A percentile compares a stretch with the other conserved stretches of the same genome.
These are phyloP conservation scores for Gyrodactylus bullatarudis DNA, from an alignment of 1,140 invertebrate species.

Conservation along the genomic window DNA sequence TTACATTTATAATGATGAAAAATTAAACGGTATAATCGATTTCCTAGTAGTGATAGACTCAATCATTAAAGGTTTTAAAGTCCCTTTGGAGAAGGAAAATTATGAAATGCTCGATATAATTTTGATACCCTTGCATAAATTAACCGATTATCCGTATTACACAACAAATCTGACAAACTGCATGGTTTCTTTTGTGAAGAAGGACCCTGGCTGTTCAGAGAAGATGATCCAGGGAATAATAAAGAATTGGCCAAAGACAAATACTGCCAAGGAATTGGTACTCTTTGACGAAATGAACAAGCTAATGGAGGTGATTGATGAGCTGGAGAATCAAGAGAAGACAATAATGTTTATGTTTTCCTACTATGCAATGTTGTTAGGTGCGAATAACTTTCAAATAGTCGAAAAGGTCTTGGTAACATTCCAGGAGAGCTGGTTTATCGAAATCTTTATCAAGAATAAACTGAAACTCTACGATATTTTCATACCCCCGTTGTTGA, in stretches of 20 bases:
- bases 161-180: neutral
- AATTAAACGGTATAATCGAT: neutral
- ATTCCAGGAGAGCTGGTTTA: neutral
- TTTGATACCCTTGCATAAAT: neutral
- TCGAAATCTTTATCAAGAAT: neutral
- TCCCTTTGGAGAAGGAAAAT: neutral
- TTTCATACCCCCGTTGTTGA: neutral
- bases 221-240: neutral
- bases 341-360: neutral
- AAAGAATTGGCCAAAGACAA: neutral
- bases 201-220: neutral
- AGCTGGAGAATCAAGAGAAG: neutral
- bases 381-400: neutral
- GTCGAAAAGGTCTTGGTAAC: neutral
- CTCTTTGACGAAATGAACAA: neutral
- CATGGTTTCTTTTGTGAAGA: neutral
- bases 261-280: neutral
- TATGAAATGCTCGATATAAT: neutral
- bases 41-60: neutral
- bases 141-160: neutral
- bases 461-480: neutral
- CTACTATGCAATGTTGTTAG: neutral
- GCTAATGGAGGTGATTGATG: neutral
- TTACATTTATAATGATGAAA: neutral
- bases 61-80: neutral